Conservation (phyloP, 1,140 invertebrate species). For the Diorhabda elongata region DNA sequence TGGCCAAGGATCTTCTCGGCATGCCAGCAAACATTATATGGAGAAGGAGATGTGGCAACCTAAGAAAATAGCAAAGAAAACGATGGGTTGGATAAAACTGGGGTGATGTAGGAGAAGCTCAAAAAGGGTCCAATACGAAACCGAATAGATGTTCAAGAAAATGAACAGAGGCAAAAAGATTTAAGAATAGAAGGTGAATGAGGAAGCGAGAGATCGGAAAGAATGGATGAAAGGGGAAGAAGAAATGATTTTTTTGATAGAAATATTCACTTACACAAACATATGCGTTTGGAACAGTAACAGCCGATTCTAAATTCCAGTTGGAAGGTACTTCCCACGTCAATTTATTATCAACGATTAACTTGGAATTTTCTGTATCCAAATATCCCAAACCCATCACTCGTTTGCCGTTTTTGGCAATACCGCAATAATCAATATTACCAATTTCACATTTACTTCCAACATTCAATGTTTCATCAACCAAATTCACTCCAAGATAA, state of each 20-base stretch:
- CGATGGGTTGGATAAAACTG: too few species aligned
- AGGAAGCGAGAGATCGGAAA: neutral
- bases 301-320: conserved; percentile 59
- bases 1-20: too few species aligned
- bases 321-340: conserved; percentile 57
- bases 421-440: conserved; percentile 42
- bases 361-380: conserved; percentile 35
- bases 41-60: too few species aligned
- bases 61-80: too few species aligned
- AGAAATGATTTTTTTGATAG: neutral
- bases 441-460: conserved; percentile 36
- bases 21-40: too few species aligned
- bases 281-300: conserved; percentile 60
- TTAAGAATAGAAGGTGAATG: neutral
- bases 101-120: too few species aligned
- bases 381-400: conserved; percentile 41
- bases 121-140: too few species aligned
- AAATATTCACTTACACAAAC: conserved; percentile 47
- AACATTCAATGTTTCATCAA: conserved; percentile 40
- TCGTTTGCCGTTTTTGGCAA: conserved; percentile 26
- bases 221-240: neutral
- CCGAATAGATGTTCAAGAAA: too few species aligned
- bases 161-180: too few species aligned
- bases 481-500: conserved; percentile 39
- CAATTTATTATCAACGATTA: conserved; percentile 39